A percentile compares a stretch with the other conserved stretches of the same genome.
These are phyloP conservation scores for Polydesmus complanatus DNA, from an alignment of 2,888 invertebrate genomes.

Conservation along the genomic window DNA sequence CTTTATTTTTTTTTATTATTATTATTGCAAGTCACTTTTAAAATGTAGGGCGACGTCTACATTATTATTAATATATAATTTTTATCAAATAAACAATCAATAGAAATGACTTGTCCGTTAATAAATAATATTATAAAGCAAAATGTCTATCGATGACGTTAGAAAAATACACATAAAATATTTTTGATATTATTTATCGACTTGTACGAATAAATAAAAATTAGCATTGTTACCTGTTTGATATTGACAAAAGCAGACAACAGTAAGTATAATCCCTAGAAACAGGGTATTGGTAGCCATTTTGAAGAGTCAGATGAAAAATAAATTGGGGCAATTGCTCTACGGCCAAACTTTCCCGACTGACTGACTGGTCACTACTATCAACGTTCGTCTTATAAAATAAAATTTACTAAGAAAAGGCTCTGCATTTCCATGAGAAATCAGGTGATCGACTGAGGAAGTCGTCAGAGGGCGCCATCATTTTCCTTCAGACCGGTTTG, in stretches of 20 bases:
- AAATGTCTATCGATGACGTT: too few relatives aligned
- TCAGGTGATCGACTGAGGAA: background rate
- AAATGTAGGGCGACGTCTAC: too few relatives aligned
- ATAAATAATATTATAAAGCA: too few relatives aligned
- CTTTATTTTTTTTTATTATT: too few relatives aligned
- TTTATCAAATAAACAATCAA: too few relatives aligned
- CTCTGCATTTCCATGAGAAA: background rate
- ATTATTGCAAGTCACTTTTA: too few relatives aligned
- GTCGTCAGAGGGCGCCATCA: background rate
- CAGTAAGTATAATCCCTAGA: background rate
- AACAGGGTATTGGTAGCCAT: background rate
- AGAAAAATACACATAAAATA: too few relatives aligned
- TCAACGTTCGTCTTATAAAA: background rate
- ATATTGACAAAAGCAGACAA: background rate
- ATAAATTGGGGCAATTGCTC: background rate
- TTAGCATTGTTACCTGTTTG: too few relatives aligned
- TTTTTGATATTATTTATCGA: too few relatives aligned
- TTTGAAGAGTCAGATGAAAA: background rate
- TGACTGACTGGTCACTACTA: background rate
- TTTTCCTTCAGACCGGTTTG: background rate
- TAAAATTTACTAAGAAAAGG: background rate
- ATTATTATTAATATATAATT: too few relatives aligned
- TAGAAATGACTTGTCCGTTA: too few relatives aligned
- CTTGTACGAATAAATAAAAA: too few relatives aligned
- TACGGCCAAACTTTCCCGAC: background rate